Percentiles rank a stretch among this genome's conserved stretches.
Evolutionary conservation across 2,888 invertebrate genomes (phyloP).

Genomic region (Cryptocephalus moraei): DNA sequence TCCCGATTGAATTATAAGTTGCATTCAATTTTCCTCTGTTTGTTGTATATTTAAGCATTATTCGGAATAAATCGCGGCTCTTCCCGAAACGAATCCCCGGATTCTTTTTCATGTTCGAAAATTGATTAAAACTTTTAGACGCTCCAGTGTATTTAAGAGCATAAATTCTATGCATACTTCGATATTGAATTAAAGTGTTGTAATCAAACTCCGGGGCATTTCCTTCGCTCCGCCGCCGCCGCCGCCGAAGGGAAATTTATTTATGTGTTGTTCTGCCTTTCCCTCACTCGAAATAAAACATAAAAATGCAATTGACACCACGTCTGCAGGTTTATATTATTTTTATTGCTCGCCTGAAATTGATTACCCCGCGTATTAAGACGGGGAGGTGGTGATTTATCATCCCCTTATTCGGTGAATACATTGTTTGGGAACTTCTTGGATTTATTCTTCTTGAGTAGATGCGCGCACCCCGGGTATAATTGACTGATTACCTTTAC

Average conservation of each 20-base stretch:
- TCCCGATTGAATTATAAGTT: conserved; percentile 21
- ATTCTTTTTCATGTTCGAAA: conserved; percentile 38
- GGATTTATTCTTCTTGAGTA: conserved; percentile 3
- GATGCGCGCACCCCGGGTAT: not conserved
- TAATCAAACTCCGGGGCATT: conserved; percentile 25
- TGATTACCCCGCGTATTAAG: conserved; percentile 32
- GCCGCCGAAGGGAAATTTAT: conserved; percentile 28
- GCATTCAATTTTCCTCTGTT: conserved; percentile 19
- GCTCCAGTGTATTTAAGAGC: conserved; percentile 37
- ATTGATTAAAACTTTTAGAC: conserved; percentile 40
- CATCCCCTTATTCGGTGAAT: conserved; percentile 28
- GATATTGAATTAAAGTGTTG: conserved; percentile 41
- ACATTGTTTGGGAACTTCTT: conserved; percentile 17
- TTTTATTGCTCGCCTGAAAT: conserved; percentile 32
- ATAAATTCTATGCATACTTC: conserved; percentile 42
- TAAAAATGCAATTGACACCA: conserved; percentile 39
- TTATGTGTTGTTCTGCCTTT: conserved; percentile 32
- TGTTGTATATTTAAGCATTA: conserved; percentile 12
- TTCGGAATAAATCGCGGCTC: no score
- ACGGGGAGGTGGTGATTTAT: conserved; percentile 30
- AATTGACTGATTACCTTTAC: conserved; percentile 1
- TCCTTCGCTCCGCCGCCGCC: conserved; percentile 20
- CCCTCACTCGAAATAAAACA: conserved; percentile 28
- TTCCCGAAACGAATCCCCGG: not conserved
- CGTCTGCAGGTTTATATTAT: conserved; percentile 37